Evolutionary conservation across 1,140 invertebrate species (phyloP).

Genomic region (Marisa cornuarietis): DNA sequence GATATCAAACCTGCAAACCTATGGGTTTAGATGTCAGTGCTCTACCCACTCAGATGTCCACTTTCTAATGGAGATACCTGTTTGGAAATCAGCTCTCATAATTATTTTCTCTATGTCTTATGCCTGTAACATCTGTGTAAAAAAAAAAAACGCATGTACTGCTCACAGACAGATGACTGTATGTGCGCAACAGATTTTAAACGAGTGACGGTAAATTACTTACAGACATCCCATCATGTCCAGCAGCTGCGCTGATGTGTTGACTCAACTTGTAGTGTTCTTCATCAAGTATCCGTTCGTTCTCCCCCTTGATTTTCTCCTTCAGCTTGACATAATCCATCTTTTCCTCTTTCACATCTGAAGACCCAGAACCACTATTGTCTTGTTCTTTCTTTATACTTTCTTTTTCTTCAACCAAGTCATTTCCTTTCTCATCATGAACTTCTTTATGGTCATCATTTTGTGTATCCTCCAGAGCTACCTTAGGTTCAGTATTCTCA

Average conservation of each 20-base stretch:
- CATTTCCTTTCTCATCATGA: slow-evolving; percentile 42
- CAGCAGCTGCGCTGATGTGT: slow-evolving; percentile 10
- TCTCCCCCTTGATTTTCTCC: slow-evolving; percentile 34
- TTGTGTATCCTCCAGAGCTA: no score
- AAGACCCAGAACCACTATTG: not conserved
- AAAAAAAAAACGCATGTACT: no score
- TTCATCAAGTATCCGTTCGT: slow-evolving; percentile 28
- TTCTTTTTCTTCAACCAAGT: slow-evolving; percentile 31
- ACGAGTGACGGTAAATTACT: not conserved
- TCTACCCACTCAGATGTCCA: no score
- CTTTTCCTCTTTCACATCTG: slow-evolving; percentile 16
- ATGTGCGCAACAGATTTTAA: no score
- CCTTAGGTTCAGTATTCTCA: no score
- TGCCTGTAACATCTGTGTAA: no score
- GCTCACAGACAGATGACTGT: no score
- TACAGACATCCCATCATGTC: slow-evolving; percentile 23
- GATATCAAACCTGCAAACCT: no score
- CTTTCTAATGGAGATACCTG: no score
- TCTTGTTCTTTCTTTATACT: not conserved
- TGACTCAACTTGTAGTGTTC: slow-evolving; percentile 14
- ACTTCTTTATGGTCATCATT: slow-evolving; percentile 11
- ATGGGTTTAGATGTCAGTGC: no score
- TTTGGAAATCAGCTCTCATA: no score
- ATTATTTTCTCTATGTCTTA: no score
- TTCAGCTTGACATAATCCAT: slow-evolving; percentile 35